Evolutionary conservation across 2,888 invertebrate species (phyloP), one percentile per base, ranked within the genome.

Genomic region (Anorthoa munda): DNA sequence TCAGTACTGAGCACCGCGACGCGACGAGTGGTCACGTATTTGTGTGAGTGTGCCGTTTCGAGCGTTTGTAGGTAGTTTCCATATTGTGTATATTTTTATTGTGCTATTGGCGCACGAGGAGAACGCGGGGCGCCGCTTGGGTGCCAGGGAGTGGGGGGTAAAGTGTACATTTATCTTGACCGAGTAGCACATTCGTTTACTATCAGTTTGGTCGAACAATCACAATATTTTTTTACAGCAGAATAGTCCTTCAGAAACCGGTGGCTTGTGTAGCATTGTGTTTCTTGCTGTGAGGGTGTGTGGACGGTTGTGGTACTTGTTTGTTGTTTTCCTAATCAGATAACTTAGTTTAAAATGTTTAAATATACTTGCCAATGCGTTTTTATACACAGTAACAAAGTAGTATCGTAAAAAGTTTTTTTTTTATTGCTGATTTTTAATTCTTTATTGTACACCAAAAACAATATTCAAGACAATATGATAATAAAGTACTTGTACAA

Each of bases 251-350:
- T 79, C 80, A 61, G 23, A 53, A 58, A 26, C 46, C 21, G 60
- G 55, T 79, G 77, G 74, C 66, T 67, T 71, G 71, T 81, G 65
- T 73, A 77, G 59, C 64, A 58, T 84, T 81, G 73, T 75, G 75
- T 77, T 71, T 75, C 67, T 78, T 73, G 67, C 75, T 86, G 78
- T 80, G 69, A 71, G 39, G 84, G 82, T 86, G 74, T 84, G 73
- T 77, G 82, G 76, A 65, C 67, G 86, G 86, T 86, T 86, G 76
- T 77, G 86, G 86, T 79, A 70, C 75, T 61, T 77, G 74, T 83
- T 79, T 83, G 78, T 81, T 67, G 82, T 83, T 75, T 74, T 72
- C 46, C 66, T 81, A 76, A 84, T 81, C 66, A 70, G 46, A 39
- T 83, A 81, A 79, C 81, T 71, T 58, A 51, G 56, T 65, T 63